Conservation (phyloP, 2,888 invertebrate species). For the Lithophane ornitopus region DNA sequence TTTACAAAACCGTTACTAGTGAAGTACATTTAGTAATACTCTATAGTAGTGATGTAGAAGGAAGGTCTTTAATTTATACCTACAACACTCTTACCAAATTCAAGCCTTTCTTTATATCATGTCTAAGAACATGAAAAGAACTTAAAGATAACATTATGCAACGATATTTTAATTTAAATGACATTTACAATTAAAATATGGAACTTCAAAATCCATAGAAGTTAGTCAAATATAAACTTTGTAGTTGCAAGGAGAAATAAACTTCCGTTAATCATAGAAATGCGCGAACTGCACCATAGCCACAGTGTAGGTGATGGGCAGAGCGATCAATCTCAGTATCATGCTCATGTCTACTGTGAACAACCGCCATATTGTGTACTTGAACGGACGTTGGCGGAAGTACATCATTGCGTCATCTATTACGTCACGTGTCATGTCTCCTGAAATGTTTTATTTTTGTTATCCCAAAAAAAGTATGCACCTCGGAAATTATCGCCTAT, state of each 20-base stretch:
- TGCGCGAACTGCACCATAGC: slow-evolving; percentile 40
- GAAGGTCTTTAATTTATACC: too few relatives aligned
- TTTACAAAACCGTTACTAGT: too few relatives aligned
- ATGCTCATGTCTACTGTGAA: slow-evolving; percentile 16
- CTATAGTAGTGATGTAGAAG: too few relatives aligned
- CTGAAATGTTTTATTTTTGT: slow-evolving; percentile 16
- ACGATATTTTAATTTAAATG: neutral
- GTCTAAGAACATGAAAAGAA: too few relatives aligned
- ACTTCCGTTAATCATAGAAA: slow-evolving; percentile 14
- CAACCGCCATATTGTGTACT: slow-evolving; percentile 38
- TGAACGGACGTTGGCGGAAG: slow-evolving; percentile 25
- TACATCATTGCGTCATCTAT: slow-evolving; percentile 10
- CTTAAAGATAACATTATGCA: too few relatives aligned
- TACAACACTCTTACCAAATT: too few relatives aligned
- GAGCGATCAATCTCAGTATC: slow-evolving; percentile 18
- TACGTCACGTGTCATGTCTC: neutral
- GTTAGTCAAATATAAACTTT: neutral
- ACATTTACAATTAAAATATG: neutral
- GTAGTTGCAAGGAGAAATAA: neutral
- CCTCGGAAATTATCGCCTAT: neutral
- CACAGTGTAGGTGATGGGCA: slow-evolving; percentile 18
- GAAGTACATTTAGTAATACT: too few relatives aligned
- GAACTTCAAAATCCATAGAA: neutral
- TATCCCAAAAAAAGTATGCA: neutral
- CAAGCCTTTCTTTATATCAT: too few relatives aligned